Percentiles rank a stretch among this genome's conserved stretches.
Conservation (phyloP, 2,888 invertebrate genomes). For the Nebria brevicollis region DNA sequence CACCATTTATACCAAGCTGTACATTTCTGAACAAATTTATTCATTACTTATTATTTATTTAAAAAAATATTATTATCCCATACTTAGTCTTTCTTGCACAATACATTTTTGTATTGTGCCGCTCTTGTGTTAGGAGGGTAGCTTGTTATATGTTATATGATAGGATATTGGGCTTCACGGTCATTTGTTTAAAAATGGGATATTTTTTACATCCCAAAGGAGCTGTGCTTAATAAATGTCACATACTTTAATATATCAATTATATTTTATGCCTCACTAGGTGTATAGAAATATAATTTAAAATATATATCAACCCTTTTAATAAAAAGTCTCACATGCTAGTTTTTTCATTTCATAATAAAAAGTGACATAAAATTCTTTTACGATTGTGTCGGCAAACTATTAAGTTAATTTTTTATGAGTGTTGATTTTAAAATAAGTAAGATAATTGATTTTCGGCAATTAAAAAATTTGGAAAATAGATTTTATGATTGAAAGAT, state of each 20-base stretch:
- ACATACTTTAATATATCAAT: constrained; percentile 42
- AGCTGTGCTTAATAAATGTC: constrained; percentile 44
- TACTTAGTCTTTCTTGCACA: no score
- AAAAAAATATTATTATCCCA: no score
- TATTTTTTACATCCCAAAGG: constrained; percentile 45
- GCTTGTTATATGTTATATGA: constrained; percentile 25
- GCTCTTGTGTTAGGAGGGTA: background rate
- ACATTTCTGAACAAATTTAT: background rate
- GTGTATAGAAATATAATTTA: background rate
- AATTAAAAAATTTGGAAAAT: background rate
- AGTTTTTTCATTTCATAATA: background rate
- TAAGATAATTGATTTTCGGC: background rate
- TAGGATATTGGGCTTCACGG: constrained; percentile 31
- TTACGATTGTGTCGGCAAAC: background rate
- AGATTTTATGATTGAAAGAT: no score
- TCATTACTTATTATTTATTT: background rate
- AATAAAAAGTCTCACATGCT: background rate
- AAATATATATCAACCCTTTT: background rate
- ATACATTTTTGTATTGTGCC: background rate
- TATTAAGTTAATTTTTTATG: background rate
- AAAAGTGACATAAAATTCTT: background rate
- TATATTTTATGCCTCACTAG: constrained; percentile 12
- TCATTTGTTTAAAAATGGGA: constrained; percentile 44
- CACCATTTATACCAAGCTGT: background rate
- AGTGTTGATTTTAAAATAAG: background rate